Conservation (phyloP, 2,113 vertebrate species). For the Otolemur garnettii region DNA sequence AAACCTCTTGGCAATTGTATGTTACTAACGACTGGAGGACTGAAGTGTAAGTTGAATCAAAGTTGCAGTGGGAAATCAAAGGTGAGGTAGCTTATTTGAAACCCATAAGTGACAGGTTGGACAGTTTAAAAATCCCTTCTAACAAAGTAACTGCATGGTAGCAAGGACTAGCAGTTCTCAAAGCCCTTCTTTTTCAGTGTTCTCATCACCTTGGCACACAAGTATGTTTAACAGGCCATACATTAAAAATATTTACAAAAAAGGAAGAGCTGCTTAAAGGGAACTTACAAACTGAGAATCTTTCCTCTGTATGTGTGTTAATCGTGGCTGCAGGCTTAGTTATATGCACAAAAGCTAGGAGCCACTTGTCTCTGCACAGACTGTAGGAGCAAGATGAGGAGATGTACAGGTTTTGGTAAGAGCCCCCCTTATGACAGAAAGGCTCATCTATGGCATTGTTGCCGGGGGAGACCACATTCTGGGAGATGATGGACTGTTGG, state of each 20-base stretch:
- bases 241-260: conserved; percentile 77
- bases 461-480: conserved; percentile 73
- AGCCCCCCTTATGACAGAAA: conserved; percentile 55
- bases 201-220: conserved; percentile 83
- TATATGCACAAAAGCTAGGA: conserved; percentile 74
- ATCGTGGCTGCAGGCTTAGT: conserved; percentile 76
- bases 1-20: conserved; percentile 77
- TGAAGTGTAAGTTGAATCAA: conserved; percentile 78
- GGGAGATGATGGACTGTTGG: conserved; percentile 75
- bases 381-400: conserved; percentile 36
- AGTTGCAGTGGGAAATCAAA: conserved; percentile 89
- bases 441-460: neutral
- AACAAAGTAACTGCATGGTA: conserved; percentile 91
- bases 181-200: conserved; percentile 81
- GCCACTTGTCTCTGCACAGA: conserved; percentile 64
- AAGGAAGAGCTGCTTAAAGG: conserved; percentile 89
- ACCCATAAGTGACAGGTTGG: conserved; percentile 82
- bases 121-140: conserved; percentile 75
- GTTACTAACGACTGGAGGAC: conserved; percentile 73
- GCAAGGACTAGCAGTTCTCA: conserved; percentile 90
- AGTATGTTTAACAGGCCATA: conserved; percentile 84
- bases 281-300: conserved; percentile 84
- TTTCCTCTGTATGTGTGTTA: conserved; percentile 40
- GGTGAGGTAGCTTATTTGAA: conserved; percentile 85
- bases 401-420: neutral